Evolutionary conservation across 2,888 invertebrate species (phyloP).

Genomic region (Julus scanicus): DNA sequence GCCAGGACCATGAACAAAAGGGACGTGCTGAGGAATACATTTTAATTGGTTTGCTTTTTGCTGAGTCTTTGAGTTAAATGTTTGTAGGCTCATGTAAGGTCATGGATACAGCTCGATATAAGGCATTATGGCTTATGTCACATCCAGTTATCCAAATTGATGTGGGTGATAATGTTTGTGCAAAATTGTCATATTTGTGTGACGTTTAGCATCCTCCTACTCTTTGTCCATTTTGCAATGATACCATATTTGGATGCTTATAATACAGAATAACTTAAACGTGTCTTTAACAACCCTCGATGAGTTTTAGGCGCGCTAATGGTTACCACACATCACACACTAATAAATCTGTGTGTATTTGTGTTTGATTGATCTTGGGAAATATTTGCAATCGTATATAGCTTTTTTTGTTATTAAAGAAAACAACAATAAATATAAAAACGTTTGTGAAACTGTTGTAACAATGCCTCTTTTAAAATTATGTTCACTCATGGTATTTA

Average conservation of each 20-base stretch:
- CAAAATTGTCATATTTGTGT: not conserved
- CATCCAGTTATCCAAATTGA: not conserved
- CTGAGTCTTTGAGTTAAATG: not conserved
- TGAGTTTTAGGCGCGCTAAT: not conserved
- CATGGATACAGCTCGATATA: not conserved
- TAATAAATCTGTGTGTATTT: too few relatives aligned
- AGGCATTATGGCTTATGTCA: not conserved
- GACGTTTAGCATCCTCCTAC: not conserved
- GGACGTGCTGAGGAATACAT: constrained; percentile 37
- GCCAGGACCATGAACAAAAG: constrained; percentile 23
- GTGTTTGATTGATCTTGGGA: not conserved
- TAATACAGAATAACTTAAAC: not conserved
- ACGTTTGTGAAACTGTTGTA: too few relatives aligned
- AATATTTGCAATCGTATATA: too few relatives aligned
- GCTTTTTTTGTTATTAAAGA: too few relatives aligned
- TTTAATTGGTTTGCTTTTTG: constrained; percentile 37
- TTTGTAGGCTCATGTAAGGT: not conserved
- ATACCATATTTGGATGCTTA: not conserved
- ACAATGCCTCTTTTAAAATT: too few relatives aligned
- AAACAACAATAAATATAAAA: too few relatives aligned
- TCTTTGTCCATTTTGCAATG: not conserved
- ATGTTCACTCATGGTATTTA: too few relatives aligned
- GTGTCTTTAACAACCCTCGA: not conserved
- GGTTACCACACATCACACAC: not conserved
- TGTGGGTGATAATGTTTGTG: not conserved